Evolutionary conservation across 2,113 vertebrate species (phyloP).

Genomic region (Caracal caracal): DNA sequence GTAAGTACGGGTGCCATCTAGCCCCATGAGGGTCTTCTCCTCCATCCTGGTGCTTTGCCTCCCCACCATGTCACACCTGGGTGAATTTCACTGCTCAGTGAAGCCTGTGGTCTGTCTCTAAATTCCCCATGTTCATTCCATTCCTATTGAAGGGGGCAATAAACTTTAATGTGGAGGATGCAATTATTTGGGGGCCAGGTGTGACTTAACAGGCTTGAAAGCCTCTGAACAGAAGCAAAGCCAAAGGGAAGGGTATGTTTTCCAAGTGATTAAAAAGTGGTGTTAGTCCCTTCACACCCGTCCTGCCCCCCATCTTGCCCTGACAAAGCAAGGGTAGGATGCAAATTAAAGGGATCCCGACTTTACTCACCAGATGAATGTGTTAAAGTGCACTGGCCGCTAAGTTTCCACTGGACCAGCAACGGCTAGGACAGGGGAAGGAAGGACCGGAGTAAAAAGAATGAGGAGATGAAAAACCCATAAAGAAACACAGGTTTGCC

Average conservation of each 20-base stretch:
- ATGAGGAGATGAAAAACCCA: not conserved
- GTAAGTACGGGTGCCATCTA: not conserved
- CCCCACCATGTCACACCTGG: not conserved
- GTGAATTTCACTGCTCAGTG: not conserved
- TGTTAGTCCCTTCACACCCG: not conserved
- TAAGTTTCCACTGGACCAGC: not conserved
- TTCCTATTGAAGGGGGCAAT: slow-evolving; percentile 50
- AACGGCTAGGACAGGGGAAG: not conserved
- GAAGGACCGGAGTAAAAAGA: not conserved
- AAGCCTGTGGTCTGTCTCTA: slow-evolving; percentile 56
- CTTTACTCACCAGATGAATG: not conserved
- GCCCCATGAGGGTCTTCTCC: not conserved
- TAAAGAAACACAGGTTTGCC: not conserved
- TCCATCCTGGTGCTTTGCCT: not conserved
- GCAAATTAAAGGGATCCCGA: not conserved
- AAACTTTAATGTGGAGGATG: slow-evolving; percentile 66
- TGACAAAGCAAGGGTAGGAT: not conserved
- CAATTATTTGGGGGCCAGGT: slow-evolving; percentile 73
- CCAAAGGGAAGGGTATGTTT: slow-evolving; percentile 50
- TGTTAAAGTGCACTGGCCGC: not conserved
- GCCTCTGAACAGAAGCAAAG: slow-evolving; percentile 53
- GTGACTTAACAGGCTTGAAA: slow-evolving; percentile 66
- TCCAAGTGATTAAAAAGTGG: slow-evolving; percentile 53
- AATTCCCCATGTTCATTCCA: slow-evolving; percentile 42
- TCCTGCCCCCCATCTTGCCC: not conserved